A percentile compares a stretch with the other conserved stretches of the same genome.
Conservation (phyloP, 2,888 invertebrate genomes). For the Philopedon plagiatum region DNA sequence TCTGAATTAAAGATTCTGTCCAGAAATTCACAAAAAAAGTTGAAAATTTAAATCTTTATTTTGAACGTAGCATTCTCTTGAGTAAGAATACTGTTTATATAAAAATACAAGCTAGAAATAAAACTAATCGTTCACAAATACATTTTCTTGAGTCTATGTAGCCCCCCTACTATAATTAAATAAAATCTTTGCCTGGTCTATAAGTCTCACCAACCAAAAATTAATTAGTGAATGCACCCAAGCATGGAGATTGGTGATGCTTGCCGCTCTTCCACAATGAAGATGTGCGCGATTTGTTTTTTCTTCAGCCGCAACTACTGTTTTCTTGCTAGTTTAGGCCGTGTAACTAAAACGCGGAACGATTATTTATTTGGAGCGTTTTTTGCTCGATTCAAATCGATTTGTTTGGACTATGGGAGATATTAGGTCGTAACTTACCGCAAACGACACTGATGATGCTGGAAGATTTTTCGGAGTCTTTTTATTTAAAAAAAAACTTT, state of each 20-base stretch:
- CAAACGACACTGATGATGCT: background rate
- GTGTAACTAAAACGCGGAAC: conserved; percentile 31
- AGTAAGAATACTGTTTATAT: too few relatives aligned
- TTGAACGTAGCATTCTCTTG: too few relatives aligned
- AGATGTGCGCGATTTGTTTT: conserved; percentile 38
- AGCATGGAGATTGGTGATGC: conserved; percentile 26
- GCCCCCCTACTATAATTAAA: too few relatives aligned
- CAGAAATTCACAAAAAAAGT: too few relatives aligned
- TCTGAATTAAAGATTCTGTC: too few relatives aligned
- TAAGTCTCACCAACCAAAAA: conserved; percentile 29
- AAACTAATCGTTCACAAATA: too few relatives aligned
- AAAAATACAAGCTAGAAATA: too few relatives aligned
- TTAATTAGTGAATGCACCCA: conserved; percentile 29
- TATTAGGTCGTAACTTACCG: background rate
- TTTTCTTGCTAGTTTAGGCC: conserved; percentile 28
- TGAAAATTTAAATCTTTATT: too few relatives aligned
- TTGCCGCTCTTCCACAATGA: conserved; percentile 33
- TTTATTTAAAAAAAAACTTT: too few relatives aligned
- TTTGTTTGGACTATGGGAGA: background rate
- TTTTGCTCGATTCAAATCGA: conserved; percentile 9
- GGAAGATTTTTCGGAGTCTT: too few relatives aligned
- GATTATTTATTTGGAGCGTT: conserved; percentile 16
- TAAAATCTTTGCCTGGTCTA: conserved; percentile 7
- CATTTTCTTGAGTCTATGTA: too few relatives aligned
- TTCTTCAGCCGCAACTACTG: conserved; percentile 28